phyloP scores from a whole-genome alignment of 2,888 invertebrate species.

The Conus canariensis region DNA sequence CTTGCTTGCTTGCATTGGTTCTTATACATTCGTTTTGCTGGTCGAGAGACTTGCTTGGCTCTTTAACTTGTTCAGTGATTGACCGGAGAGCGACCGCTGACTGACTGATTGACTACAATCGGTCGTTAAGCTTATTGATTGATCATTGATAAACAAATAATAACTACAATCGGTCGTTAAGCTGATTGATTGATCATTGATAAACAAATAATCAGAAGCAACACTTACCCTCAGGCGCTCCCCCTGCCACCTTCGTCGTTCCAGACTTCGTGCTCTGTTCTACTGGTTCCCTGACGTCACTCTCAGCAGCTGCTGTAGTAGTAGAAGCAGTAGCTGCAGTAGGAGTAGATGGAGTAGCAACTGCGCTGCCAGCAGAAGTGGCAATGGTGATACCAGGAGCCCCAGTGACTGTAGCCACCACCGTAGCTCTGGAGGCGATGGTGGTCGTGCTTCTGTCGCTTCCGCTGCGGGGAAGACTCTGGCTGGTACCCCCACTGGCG shows the following conservation, averaged over 20 bases:
- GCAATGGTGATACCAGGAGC: neutral
- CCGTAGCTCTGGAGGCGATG: neutral
- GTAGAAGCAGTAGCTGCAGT: neutral
- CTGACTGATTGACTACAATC: too few relatives aligned
- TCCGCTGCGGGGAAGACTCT: neutral
- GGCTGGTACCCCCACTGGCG: neutral
- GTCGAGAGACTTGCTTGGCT: too few relatives aligned
- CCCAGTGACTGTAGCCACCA: neutral
- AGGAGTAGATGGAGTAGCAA: neutral
- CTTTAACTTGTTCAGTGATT: too few relatives aligned
- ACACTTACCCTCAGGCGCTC: neutral
- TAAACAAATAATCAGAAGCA: too few relatives aligned
- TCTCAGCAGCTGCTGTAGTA: neutral
- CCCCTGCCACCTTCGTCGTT: neutral
- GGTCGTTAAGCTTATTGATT: too few relatives aligned
- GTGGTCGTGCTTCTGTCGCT: conserved; percentile 19
- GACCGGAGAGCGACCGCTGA: too few relatives aligned
- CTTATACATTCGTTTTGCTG: too few relatives aligned
- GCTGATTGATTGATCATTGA: too few relatives aligned
- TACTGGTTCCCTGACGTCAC: neutral
- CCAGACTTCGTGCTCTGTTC: neutral
- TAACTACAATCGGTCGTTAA: too few relatives aligned
- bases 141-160: too few relatives aligned
- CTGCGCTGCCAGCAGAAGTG: neutral
- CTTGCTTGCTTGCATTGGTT: too few relatives aligned